Evolutionary conservation across 2,888 invertebrate species (phyloP).

Genomic region (Limnephilus auricula): DNA sequence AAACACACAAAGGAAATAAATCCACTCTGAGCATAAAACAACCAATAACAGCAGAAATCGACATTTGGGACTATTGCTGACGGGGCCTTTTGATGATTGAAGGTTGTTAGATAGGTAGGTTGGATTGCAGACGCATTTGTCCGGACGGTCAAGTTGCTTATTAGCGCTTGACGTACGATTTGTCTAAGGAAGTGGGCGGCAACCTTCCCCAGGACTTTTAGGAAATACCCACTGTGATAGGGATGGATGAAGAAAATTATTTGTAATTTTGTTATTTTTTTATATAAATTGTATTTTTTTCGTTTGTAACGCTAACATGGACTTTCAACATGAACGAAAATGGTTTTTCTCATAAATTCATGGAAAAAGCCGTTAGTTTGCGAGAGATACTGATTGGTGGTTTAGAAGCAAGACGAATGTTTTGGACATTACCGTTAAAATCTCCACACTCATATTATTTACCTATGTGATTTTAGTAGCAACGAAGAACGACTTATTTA

Average conservation of each 20-base stretch:
- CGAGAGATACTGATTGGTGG: too few species aligned
- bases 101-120: conserved; percentile 42
- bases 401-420: too few species aligned
- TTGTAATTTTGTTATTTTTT: not conserved
- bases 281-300: not conserved
- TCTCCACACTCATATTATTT: too few species aligned
- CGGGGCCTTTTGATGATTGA: conserved; percentile 50
- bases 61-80: conserved; percentile 21
- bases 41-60: not conserved
- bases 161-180: conserved; percentile 77
- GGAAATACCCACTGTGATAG: conserved; percentile 28
- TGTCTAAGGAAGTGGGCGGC: conserved; percentile 69
- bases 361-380: too few species aligned
- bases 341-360: too few species aligned
- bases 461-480: too few species aligned
- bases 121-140: conserved; percentile 72
- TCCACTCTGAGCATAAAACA: not conserved
- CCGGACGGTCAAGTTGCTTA: conserved; percentile 75
- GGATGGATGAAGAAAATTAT: not conserved
- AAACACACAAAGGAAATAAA: not conserved
- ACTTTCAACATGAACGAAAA: not conserved
- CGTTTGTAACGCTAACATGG: not conserved
- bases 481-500: too few species aligned
- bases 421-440: too few species aligned
- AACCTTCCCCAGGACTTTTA: not conserved